Evolutionary conservation across 2,113 vertebrate genomes (phyloP).

Genomic region (Apeltes quadracus): DNA sequence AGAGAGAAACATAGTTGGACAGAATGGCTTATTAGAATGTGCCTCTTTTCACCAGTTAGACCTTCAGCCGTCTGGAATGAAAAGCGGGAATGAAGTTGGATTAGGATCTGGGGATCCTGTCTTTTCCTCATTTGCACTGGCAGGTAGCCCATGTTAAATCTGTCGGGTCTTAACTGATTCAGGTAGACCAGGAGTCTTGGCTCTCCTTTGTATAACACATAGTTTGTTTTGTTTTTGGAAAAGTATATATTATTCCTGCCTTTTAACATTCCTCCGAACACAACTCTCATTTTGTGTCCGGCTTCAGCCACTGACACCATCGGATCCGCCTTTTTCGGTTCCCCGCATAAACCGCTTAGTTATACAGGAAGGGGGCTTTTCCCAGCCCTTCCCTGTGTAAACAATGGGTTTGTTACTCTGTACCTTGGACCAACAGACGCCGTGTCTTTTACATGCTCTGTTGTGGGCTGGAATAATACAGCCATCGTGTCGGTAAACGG

Average conservation of each 20-base stretch:
- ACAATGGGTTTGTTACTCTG: constrained; percentile 51
- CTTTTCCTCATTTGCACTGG: constrained; percentile 47
- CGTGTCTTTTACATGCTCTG: constrained; percentile 25
- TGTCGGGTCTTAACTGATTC: constrained; percentile 43
- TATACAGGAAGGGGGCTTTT: constrained; percentile 43
- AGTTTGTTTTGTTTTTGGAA: constrained; percentile 31
- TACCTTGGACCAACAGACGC: constrained; percentile 42
- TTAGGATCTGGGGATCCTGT: constrained; percentile 48
- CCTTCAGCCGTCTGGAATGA: constrained; percentile 49
- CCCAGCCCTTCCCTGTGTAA: constrained; percentile 54
- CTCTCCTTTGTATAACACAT: constrained; percentile 29
- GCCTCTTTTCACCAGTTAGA: constrained; percentile 67
- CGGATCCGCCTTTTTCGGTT: constrained; percentile 40
- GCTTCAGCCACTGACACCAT: constrained; percentile 17
- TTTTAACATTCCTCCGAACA: constrained; percentile 19
- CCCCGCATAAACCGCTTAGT: constrained; percentile 38
- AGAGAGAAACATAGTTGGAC: constrained; percentile 40
- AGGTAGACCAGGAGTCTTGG: constrained; percentile 18
- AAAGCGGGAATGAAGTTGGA: constrained; percentile 47
- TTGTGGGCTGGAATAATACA: constrained; percentile 42
- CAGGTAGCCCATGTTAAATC: constrained; percentile 42
- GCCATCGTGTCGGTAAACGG: constrained; percentile 28
- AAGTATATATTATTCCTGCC: constrained; percentile 31
- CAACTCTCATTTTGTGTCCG: constrained; percentile 33
- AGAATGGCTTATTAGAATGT: constrained; percentile 71